phyloP scores from a whole-genome alignment of 2,113 vertebrate genomes.

The Cavia porcellus region DNA sequence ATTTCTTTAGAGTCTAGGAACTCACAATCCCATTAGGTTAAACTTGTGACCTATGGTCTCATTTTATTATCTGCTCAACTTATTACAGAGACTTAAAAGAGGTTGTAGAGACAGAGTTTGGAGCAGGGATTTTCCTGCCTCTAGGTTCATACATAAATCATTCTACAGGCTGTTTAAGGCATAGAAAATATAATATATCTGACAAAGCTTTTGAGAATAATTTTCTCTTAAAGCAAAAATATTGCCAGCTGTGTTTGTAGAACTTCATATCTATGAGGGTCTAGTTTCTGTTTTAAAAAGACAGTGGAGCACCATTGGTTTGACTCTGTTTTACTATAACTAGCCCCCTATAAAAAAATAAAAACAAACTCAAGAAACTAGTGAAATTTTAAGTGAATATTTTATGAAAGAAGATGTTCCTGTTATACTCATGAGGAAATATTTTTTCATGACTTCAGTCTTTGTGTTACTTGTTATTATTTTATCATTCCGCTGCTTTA shows the following conservation, averaged over 20 bases:
- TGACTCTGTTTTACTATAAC: background rate
- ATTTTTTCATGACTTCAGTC: conserved; percentile 84
- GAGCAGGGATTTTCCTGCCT: conserved; percentile 25
- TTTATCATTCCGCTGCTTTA: conserved; percentile 79
- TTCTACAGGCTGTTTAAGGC: conserved; percentile 56
- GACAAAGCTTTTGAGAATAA: conserved; percentile 64
- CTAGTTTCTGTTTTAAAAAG: conserved; percentile 31
- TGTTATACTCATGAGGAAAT: conserved; percentile 69
- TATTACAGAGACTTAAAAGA: background rate
- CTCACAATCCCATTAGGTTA: background rate
- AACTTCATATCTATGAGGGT: conserved; percentile 70
- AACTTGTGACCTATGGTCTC: conserved; percentile 40
- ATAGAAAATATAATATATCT: conserved; percentile 63
- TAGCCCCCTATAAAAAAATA: background rate
- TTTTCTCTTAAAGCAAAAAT: conserved; percentile 75
- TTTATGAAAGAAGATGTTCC: conserved; percentile 74
- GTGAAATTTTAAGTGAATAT: conserved; percentile 75
- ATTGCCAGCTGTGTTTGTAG: conserved; percentile 35
- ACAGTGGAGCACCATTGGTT: background rate
- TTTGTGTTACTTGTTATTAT: conserved; percentile 81
- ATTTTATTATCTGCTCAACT: conserved; percentile 14
- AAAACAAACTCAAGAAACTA: background rate
- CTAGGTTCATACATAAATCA: conserved; percentile 43
- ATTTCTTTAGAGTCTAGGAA: conserved; percentile 65
- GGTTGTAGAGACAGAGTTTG: conserved; percentile 20